These are phyloP conservation scores for Dinocampus coccinellae DNA, from an alignment of 2,888 invertebrate species.

Conservation along the genomic window DNA sequence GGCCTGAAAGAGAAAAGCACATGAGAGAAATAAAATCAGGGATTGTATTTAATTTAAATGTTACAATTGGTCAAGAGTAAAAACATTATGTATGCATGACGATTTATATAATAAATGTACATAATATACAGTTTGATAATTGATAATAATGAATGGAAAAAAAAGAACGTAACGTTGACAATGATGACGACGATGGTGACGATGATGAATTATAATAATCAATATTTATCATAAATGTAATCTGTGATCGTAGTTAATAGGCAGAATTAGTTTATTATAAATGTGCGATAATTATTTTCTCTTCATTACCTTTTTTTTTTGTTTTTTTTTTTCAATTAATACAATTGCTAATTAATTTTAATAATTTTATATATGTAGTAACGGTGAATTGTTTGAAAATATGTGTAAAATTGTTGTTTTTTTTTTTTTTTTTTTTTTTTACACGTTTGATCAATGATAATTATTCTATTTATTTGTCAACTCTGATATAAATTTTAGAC, in stretches of 20 bases:
- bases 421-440: neutral
- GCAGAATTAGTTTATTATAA: constrained; percentile 60
- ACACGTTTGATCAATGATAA: no score
- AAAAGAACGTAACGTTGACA: constrained; percentile 34
- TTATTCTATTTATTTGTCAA: no score
- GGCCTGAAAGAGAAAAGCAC: constrained; percentile 38
- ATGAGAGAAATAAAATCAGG: constrained; percentile 51
- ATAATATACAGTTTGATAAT: constrained; percentile 59
- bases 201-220: constrained; percentile 56
- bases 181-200: constrained; percentile 44
- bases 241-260: constrained; percentile 68
- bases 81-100: constrained; percentile 48
- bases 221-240: constrained; percentile 65
- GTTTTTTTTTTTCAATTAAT: neutral
- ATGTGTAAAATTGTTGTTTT: neutral
- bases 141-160: constrained; percentile 35
- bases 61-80: neutral
- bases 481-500: no score
- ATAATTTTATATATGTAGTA: neutral
- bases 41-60: constrained; percentile 62
- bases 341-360: neutral
- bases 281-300: constrained; percentile 35
- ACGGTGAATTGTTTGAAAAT: constrained; percentile 24
- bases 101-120: constrained; percentile 65
- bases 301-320: neutral